A percentile compares a stretch with the other conserved stretches of the same genome.
Conservation (phyloP, 2,888 invertebrate species). For the Ganaspis brasiliensis region DNA sequence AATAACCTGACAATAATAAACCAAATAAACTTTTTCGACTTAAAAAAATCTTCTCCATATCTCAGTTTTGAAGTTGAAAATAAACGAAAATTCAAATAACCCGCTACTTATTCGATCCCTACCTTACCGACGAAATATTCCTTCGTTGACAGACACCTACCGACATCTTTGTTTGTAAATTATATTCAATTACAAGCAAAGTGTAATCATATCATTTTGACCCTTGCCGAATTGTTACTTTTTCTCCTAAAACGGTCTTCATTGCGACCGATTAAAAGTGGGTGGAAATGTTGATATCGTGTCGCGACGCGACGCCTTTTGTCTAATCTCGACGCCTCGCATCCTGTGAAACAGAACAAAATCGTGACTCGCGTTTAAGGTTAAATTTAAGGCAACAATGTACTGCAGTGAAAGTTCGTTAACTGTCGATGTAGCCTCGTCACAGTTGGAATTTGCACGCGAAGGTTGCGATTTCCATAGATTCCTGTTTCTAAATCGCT, state of each 20-base stretch:
- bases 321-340: constrained; percentile 2
- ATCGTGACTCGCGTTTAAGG: constrained; percentile 10
- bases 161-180: constrained; percentile 17
- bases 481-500: not conserved
- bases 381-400: constrained; percentile 32
- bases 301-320: not conserved
- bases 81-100: too few species aligned
- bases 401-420: constrained; percentile 28
- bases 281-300: constrained; percentile 18
- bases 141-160: not conserved
- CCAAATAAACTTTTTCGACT: too few species aligned
- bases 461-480: constrained; percentile 14
- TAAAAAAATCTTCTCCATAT: too few species aligned
- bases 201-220: constrained; percentile 3
- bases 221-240: not conserved
- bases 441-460: not conserved
- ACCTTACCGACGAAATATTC: not conserved
- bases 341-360: not conserved
- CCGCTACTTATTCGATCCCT: not conserved
- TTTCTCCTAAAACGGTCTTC: not conserved
- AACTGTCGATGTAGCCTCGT: constrained; percentile 10
- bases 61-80: too few species aligned
- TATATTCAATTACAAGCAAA: not conserved
- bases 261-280: not conserved
- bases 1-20: too few species aligned